Conservation (phyloP, 2,113 vertebrate species). For the Cottus gobio region DNA sequence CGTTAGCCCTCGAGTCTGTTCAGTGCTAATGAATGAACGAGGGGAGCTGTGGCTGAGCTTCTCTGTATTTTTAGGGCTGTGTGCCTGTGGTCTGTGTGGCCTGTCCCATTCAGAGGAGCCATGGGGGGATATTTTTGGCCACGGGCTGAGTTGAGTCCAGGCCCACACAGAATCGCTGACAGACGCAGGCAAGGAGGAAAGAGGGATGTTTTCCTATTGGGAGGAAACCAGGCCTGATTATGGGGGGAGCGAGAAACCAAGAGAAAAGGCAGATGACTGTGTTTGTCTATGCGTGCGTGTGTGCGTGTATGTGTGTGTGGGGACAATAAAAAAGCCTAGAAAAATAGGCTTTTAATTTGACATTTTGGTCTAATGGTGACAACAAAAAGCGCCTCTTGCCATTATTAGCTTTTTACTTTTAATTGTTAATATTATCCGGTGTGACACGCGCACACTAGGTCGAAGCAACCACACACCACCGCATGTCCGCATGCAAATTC, state of each 20-base stretch:
- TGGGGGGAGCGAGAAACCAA: slow-evolving; percentile 60
- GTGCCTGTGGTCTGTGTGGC: slow-evolving; percentile 78
- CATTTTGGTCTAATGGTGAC: not conserved
- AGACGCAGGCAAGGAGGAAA: slow-evolving; percentile 72
- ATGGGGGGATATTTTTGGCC: slow-evolving; percentile 79
- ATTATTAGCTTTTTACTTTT: slow-evolving; percentile 3
- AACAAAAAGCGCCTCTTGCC: not conserved
- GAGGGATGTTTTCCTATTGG: slow-evolving; percentile 80
- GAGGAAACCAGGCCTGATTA: slow-evolving; percentile 77
- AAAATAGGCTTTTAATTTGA: slow-evolving; percentile 26
- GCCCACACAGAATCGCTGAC: slow-evolving; percentile 84
- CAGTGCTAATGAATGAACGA: slow-evolving; percentile 72
- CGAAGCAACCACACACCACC: slow-evolving; percentile 19
- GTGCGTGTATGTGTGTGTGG: not conserved
- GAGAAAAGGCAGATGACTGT: slow-evolving; percentile 70
- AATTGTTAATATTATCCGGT: not conserved
- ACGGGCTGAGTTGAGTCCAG: slow-evolving; percentile 76
- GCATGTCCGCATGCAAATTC: slow-evolving; percentile 41
- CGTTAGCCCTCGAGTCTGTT: slow-evolving; percentile 38
- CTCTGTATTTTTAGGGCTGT: slow-evolving; percentile 79
- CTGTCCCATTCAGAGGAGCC: slow-evolving; percentile 76
- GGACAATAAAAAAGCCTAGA: not conserved
- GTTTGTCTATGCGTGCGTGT: slow-evolving; percentile 23
- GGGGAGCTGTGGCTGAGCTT: slow-evolving; percentile 59
- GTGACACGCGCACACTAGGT: slow-evolving; percentile 27